Evolutionary conservation across 1,140 invertebrate species (phyloP), one percentile per base, ranked within the genome.

Genomic region (Zaprionus taronus): DNA sequence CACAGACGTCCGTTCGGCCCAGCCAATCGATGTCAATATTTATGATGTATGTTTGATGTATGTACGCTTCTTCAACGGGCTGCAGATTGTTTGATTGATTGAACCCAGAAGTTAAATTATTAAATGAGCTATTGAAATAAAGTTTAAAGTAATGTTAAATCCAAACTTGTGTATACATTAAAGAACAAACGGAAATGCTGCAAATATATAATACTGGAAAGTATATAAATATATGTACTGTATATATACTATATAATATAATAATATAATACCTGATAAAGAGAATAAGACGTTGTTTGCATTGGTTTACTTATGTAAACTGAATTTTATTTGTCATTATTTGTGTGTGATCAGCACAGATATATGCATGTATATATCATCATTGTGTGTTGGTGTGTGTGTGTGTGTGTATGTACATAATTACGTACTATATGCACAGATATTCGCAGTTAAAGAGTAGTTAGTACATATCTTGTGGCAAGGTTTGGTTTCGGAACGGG

Each of bases 291-390:
- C 44, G 22, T 41, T 53, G 49, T 60, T 55, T 24, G 22, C 57
- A 38, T 70, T 55, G 36, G 61, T 65, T 72, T 73, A 53, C 47
- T 70, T 61, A 47, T 61, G 61, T 72, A 63, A 72, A 72, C 60
- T 72, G 63, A 20, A 38, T 56, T 77, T 77, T 77, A 77, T 80
- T 76, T 61, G 41, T 47, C 55, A 47, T 22, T 66, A 36, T 22
- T 66, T 55, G 9, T 64, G 26, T 28, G 49, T 71, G 26, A 51
- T 65, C 17, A 49, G 47, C 17, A 49, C 17, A 49, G n/a, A 20
- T 41, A n/a, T 14, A 9, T 22, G 17, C n/a, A 20, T 49, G 47
- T 49, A 41, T 41, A 41, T 41, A 41, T 15, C 38, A 14, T 41
- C 15, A 5, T 41, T 41, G 47, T 20, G 44, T 49, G 4, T 4